phyloP scores from a whole-genome alignment of 1,140 invertebrate genomes.

The Drosophila santomea region DNA sequence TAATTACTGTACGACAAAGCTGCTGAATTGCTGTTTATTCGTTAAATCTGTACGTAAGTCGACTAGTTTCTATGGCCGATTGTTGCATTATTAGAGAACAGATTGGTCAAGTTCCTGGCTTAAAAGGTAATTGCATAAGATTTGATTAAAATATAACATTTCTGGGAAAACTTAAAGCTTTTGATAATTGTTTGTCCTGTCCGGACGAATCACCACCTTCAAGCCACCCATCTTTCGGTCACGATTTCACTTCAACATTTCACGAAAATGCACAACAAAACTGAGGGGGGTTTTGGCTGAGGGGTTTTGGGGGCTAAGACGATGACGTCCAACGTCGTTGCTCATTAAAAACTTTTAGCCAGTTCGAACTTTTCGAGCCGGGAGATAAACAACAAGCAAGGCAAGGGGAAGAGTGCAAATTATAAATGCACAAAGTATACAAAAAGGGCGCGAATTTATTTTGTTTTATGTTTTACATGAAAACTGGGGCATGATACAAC shows the following conservation, averaged over 20 bases:
- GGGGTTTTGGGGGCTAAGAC: constrained; percentile 16
- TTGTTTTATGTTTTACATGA: constrained; percentile 23
- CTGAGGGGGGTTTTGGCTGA: no score
- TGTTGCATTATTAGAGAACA: background rate
- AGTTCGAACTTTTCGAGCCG: constrained; percentile 70
- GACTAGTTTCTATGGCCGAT: no score
- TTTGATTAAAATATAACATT: constrained; percentile 35
- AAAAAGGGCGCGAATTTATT: constrained; percentile 31
- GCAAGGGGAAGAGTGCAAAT: constrained; percentile 53
- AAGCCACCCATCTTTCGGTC: constrained; percentile 31
- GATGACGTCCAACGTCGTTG: constrained; percentile 74
- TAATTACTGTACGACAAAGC: background rate
- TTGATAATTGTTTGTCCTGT: constrained; percentile 48
- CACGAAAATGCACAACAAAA: constrained; percentile 47
- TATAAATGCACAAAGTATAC: constrained; percentile 73
- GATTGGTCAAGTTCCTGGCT: constrained; percentile 3
- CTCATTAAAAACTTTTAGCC: constrained; percentile 76
- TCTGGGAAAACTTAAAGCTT: constrained; percentile 38
- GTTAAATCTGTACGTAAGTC: background rate
- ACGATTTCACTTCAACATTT: constrained; percentile 35
- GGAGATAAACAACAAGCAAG: constrained; percentile 68
- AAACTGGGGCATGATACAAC: constrained; percentile 36
- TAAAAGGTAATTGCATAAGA: constrained; percentile 33
- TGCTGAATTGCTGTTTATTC: background rate
- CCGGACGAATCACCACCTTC: background rate